Evolutionary conservation across 2,797 vertebrate genomes (phyloP), one percentile per base, ranked within the genome.

Genomic region (Argya squamiceps): DNA sequence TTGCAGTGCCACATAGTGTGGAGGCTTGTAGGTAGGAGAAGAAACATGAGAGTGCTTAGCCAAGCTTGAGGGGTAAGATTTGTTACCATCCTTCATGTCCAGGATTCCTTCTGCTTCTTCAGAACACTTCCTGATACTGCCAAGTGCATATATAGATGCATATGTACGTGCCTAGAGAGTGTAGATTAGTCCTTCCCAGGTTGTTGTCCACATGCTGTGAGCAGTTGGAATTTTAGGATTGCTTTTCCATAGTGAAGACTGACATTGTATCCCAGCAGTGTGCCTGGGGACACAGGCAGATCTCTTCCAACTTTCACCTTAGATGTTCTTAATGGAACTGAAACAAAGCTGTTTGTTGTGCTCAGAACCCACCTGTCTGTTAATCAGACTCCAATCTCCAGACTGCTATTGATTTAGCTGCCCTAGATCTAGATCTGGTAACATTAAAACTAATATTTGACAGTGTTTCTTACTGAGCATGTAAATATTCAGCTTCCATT

Each of bases 231-330:
- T n/a, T 10, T 22, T 32, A 12, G 78, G 39, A 26, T 69, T 56
- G 43, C 43, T 83, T 73, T 58, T 91, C 68, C 3, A 0, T 32
- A 5, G 47, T 17, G 52, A 62, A 32, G 27, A 15, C 32, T 0
- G 0, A 4, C 0, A 0, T 30, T 14, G 10, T 11, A 13, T 60
- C n/a, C 36, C 53, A 19, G 49, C 15, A 22, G 13, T 6, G 52
- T 70, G 64, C 43, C 49, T 47, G 64, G 63, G 55, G 39, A 73
- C 70, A 21, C 5, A 2, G 70, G 43, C 49, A 58, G 52, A 24
- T 55, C 43, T 79, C 19, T 53, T 64, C 37, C 53, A 70, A 2
- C 79, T 79, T 80, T 21, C 29, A 32, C 63, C 41, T 74, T n/a
- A 30, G 24, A 32, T 63, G 55, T 39, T 87, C 58, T 81, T 92